These are phyloP conservation scores for Acleris emargana DNA, from an alignment of 2,888 invertebrate species.

Conservation along the genomic window DNA sequence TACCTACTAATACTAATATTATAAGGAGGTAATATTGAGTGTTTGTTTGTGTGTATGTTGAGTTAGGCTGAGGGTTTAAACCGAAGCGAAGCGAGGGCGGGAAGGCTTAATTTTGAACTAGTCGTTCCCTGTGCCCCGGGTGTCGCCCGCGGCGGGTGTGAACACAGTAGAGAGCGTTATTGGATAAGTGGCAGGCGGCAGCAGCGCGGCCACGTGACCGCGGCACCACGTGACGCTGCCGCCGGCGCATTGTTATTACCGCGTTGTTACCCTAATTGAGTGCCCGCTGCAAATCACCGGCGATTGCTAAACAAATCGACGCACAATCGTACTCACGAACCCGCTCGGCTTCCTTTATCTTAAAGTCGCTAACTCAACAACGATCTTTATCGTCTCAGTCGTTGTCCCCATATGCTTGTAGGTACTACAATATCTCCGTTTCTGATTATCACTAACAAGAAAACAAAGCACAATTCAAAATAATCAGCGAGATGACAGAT, in stretches of 20 bases:
- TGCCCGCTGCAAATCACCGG: conserved; percentile 11
- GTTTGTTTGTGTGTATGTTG: no score
- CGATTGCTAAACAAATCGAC: conserved; percentile 17
- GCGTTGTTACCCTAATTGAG: conserved; percentile 1
- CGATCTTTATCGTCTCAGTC: background rate
- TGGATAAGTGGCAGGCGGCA: conserved; percentile 6
- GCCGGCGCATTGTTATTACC: conserved; percentile 10
- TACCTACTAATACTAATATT: no score
- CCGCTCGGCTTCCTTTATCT: no score
- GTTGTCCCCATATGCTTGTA: background rate
- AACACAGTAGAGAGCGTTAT: background rate
- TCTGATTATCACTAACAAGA: background rate
- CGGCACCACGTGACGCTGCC: background rate
- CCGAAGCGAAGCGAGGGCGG: no score
- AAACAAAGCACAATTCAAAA: conserved; percentile 8
- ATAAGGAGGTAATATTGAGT: no score
- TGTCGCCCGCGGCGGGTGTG: no score
- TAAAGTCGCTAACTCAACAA: background rate
- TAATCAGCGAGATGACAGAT: background rate
- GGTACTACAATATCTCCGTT: background rate
- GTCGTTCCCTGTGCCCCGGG: no score
- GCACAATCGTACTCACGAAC: background rate
- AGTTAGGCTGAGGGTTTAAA: no score
- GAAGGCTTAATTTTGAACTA: no score
- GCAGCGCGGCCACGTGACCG: background rate